Evolutionary conservation across 2,888 invertebrate genomes (phyloP).

Genomic region (Deilephila porcellus): DNA sequence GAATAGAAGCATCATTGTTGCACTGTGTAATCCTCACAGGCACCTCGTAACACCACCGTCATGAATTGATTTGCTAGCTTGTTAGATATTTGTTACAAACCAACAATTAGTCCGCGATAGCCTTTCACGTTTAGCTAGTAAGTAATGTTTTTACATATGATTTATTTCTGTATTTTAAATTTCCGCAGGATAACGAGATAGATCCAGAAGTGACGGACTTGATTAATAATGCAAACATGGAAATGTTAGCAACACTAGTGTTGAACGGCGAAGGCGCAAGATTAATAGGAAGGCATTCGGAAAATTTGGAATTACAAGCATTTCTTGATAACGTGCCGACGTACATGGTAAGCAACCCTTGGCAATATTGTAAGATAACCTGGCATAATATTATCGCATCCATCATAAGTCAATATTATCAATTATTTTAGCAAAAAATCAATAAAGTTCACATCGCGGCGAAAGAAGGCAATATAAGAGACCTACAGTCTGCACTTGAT

Average conservation of each 20-base stretch:
- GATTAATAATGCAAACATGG: conserved; percentile 92
- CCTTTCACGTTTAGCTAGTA: conserved; percentile 44
- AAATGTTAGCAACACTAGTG: conserved; percentile 94
- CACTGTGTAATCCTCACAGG: conserved; percentile 74
- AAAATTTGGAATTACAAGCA: conserved; percentile 92
- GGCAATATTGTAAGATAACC: neutral
- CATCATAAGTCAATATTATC: neutral
- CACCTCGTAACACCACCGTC: conserved; percentile 76
- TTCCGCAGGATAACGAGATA: conserved; percentile 78
- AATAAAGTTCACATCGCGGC: conserved; percentile 94
- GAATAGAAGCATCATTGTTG: conserved; percentile 77
- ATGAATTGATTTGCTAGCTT: conserved; percentile 81
- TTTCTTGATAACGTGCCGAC: conserved; percentile 94
- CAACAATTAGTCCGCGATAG: conserved; percentile 62
- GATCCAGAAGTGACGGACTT: conserved; percentile 88
- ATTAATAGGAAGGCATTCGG: conserved; percentile 88
- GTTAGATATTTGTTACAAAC: conserved; percentile 68
- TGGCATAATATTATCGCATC: neutral
- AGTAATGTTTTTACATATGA: neutral
- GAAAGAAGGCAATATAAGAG: conserved; percentile 92
- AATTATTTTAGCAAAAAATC: conserved; percentile 90
- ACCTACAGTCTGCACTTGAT: conserved; percentile 93
- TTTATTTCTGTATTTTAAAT: conserved; percentile 28
- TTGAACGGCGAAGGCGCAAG: conserved; percentile 94
- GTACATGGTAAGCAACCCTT: conserved; percentile 88